phyloP scores from a whole-genome alignment of 2,888 invertebrate genomes.

The Aphrophora alni region DNA sequence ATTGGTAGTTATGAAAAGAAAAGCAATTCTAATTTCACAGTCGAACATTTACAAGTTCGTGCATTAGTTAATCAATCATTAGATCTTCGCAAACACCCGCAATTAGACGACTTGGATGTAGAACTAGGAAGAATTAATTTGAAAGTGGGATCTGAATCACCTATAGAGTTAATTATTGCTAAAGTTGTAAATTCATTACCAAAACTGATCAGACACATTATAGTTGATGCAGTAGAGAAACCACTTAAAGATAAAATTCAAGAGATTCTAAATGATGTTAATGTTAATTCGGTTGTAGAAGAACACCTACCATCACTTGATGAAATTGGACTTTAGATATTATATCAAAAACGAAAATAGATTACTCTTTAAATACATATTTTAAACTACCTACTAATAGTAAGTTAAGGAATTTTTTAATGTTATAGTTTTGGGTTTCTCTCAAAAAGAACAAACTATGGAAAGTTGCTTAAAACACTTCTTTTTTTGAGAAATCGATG shows the following conservation, averaged over 20 bases:
- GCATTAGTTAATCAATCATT: conserved; percentile 75
- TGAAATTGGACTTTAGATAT: conserved; percentile 56
- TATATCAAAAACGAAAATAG: background rate
- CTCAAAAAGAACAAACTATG: too few species aligned
- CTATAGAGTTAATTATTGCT: conserved; percentile 79
- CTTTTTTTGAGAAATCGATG: too few species aligned
- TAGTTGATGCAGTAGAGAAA: conserved; percentile 83
- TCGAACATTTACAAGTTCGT: conserved; percentile 72
- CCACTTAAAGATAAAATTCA: conserved; percentile 77
- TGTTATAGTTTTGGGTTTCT: too few species aligned
- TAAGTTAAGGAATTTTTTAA: too few species aligned
- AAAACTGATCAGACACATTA: conserved; percentile 83
- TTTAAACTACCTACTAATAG: too few species aligned
- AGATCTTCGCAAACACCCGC: conserved; percentile 76
- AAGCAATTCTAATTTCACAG: conserved; percentile 78
- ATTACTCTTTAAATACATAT: too few species aligned
- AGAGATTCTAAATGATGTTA: conserved; percentile 71
- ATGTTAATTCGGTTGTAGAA: conserved; percentile 75
- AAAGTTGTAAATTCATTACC: conserved; percentile 81
- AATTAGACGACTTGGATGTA: conserved; percentile 75
- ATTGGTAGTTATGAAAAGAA: conserved; percentile 68
- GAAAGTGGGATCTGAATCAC: conserved; percentile 76
- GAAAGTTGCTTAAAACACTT: too few species aligned
- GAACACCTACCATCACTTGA: conserved; percentile 73
- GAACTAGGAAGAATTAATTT: conserved; percentile 76